Conservation (phyloP, 2,797 vertebrate genomes). For the Dallia pectoralis region DNA sequence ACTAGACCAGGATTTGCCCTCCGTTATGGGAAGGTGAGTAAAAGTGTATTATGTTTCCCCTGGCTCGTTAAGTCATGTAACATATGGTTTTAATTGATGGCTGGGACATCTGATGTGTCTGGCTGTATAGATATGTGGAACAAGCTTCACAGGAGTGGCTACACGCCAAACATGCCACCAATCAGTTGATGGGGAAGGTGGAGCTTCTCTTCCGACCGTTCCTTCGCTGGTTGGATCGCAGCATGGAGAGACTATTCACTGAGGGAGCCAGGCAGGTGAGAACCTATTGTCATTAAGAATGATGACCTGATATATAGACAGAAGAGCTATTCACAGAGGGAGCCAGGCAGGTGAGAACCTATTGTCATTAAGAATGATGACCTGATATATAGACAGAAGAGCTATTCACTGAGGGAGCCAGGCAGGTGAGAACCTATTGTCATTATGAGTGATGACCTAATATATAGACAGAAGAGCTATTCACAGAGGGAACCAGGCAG, state of each 20-base stretch:
- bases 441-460: background rate
- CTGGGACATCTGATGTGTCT: no score
- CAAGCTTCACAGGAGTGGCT: conserved; percentile 76
- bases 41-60: background rate
- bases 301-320: background rate
- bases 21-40: conserved; percentile 76
- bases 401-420: no score
- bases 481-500: no score
- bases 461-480: background rate
- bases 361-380: background rate
- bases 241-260: conserved; percentile 80
- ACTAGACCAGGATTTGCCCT: conserved; percentile 76
- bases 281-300: no score
- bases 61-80: background rate
- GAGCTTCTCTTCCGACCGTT: conserved; percentile 81
- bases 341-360: conserved; percentile 69
- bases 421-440: conserved; percentile 61
- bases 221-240: conserved; percentile 82
- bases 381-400: background rate
- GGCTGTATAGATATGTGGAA: conserved; percentile 66
- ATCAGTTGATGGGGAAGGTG: conserved; percentile 77
- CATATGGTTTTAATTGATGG: no score
- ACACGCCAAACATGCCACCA: conserved; percentile 81
- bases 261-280: conserved; percentile 81
- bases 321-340: no score